Conservation (phyloP, 2,888 invertebrate genomes). For the Dolichopus griseipennis region DNA sequence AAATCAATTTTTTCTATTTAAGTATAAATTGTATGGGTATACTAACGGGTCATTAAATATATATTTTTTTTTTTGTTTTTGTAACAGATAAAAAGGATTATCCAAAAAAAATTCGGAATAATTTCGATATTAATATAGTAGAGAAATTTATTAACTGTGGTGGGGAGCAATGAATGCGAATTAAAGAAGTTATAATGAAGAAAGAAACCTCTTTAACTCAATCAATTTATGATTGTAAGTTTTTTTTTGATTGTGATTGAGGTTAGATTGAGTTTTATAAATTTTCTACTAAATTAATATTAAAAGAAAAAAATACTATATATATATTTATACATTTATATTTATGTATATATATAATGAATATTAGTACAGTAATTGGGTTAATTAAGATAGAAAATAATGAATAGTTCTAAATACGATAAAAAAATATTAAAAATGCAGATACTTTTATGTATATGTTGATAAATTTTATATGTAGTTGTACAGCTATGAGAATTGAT, state of each 20-base stretch:
- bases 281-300: neutral
- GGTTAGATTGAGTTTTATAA: neutral
- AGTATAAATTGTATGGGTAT: neutral
- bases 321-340: no score
- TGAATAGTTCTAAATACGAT: neutral
- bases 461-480: neutral
- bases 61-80: neutral
- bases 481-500: neutral
- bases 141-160: no score
- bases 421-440: no score
- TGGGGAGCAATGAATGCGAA: no score
- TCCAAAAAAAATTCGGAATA: no score
- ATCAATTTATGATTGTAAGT: neutral
- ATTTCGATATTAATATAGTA: no score
- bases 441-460: no score
- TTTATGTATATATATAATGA: neutral
- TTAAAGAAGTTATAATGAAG: neutral
- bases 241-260: neutral
- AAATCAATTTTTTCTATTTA: neutral
- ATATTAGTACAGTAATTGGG: neutral
- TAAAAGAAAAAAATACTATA: no score
- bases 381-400: neutral
- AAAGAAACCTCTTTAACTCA: neutral
- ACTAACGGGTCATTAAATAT: neutral
- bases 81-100: no score